phyloP scores from a whole-genome alignment of 2,888 invertebrate species.

The Thecocarcelia acutangulata region DNA sequence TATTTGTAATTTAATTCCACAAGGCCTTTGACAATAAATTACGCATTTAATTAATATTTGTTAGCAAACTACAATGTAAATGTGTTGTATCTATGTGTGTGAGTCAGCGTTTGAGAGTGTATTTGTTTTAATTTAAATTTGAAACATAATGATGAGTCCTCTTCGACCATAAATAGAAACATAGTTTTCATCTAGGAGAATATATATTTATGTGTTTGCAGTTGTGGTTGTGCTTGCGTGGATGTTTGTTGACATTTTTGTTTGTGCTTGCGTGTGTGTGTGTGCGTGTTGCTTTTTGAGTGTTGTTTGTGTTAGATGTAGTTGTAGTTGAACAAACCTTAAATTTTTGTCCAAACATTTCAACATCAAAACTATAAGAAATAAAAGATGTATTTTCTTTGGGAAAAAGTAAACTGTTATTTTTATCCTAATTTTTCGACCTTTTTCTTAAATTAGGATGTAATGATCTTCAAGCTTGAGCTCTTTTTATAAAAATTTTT shows the following conservation, averaged over 20 bases:
- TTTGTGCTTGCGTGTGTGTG: not conserved
- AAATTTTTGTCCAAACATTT: conserved; percentile 30
- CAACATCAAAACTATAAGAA: too few species aligned
- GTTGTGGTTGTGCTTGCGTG: not conserved
- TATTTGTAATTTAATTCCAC: conserved; percentile 64
- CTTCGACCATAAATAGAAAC: conserved; percentile 33
- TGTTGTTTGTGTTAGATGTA: conserved; percentile 55
- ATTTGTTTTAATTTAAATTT: conserved; percentile 49
- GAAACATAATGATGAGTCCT: conserved; percentile 43
- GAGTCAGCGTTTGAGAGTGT: not conserved
- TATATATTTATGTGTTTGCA: conserved; percentile 35
- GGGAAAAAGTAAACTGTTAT: too few species aligned
- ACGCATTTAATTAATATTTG: conserved; percentile 69
- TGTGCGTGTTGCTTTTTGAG: too few species aligned
- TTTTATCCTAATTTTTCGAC: too few species aligned
- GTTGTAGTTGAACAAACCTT: conserved; percentile 61
- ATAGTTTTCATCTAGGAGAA: not conserved
- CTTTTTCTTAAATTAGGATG: too few species aligned
- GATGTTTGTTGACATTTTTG: conserved; percentile 11
- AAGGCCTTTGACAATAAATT: conserved; percentile 69
- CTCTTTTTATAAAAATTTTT: too few species aligned
- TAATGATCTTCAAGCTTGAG: too few species aligned
- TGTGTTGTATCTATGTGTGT: not conserved
- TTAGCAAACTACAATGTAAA: conserved; percentile 29
- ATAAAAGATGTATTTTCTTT: too few species aligned